Evolutionary conservation across 92 coral and sea anemone species (phyloP).

Genomic region (Hydrozoanthus gracilis): DNA sequence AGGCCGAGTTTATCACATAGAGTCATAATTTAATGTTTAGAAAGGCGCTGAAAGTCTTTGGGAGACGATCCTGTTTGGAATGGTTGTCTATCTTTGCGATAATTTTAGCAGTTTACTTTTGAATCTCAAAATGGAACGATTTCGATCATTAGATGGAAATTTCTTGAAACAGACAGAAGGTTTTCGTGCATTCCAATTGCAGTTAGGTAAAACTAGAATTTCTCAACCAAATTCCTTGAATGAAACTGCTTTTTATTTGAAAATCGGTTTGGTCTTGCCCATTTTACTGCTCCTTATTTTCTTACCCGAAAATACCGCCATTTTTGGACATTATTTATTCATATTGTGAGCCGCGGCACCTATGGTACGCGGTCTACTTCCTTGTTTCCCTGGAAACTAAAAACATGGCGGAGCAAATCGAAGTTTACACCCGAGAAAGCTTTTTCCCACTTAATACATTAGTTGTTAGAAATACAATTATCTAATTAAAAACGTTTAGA

Average conservation of each 20-base stretch:
- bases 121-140: background rate
- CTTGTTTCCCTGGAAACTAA: conserved; percentile 4
- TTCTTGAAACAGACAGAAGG: too few species aligned
- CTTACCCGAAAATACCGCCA: background rate
- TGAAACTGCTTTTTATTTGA: conserved; percentile 2
- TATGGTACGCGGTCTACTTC: background rate
- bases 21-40: too few species aligned
- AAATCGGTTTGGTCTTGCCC: conserved; percentile 5
- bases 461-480: too few species aligned
- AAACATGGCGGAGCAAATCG: conserved; percentile 10
- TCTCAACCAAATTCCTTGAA: conserved; percentile 5
- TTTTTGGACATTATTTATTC: background rate
- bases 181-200: too few species aligned
- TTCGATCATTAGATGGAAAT: background rate
- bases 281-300: background rate
- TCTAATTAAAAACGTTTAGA: too few species aligned
- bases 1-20: too few species aligned
- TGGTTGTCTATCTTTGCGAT: too few species aligned
- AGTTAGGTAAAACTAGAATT: background rate
- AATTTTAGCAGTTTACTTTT: background rate
- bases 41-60: too few species aligned
- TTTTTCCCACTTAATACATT: too few species aligned
- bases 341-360: conserved; percentile 8
- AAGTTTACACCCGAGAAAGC: too few species aligned
- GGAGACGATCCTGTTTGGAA: too few species aligned